These are phyloP conservation scores for Automeris io DNA, from an alignment of 2,888 invertebrate species.

Conservation along the genomic window DNA sequence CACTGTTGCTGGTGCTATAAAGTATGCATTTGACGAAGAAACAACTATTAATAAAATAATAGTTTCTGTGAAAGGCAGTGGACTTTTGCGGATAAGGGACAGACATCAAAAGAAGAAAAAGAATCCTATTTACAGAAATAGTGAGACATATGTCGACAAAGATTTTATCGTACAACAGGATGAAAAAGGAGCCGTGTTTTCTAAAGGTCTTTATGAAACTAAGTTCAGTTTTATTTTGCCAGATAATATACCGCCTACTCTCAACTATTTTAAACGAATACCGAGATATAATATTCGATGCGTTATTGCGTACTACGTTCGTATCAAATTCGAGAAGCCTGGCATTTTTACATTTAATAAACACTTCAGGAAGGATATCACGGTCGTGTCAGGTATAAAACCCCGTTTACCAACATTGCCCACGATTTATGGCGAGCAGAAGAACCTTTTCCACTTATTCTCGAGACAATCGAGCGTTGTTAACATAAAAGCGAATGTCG, in stretches of 20 bases:
- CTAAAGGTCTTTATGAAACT: conserved; percentile 23
- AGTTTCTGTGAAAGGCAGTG: conserved; percentile 27
- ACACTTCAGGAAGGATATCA: conserved; percentile 29
- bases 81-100: conserved; percentile 13
- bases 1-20: conserved; percentile 28
- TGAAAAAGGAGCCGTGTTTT: conserved; percentile 9
- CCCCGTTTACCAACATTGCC: conserved; percentile 24
- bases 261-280: conserved; percentile 15
- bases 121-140: conserved; percentile 9
- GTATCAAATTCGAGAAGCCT: conserved; percentile 31
- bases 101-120: conserved; percentile 7
- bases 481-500: conserved; percentile 26
- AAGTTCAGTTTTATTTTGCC: conserved; percentile 30
- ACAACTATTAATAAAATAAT: conserved; percentile 26
- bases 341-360: conserved; percentile 28
- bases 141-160: conserved; percentile 21
- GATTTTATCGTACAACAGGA: conserved; percentile 17
- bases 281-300: conserved; percentile 17
- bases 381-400: conserved; percentile 24
- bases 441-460: conserved; percentile 28
- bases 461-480: conserved; percentile 23
- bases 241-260: conserved; percentile 23
- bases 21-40: conserved; percentile 29
- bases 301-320: conserved; percentile 29
- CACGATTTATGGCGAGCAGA: conserved; percentile 24